These are phyloP conservation scores for Salmo trutta DNA, from an alignment of 2,797 vertebrate genomes.

Conservation along the genomic window DNA sequence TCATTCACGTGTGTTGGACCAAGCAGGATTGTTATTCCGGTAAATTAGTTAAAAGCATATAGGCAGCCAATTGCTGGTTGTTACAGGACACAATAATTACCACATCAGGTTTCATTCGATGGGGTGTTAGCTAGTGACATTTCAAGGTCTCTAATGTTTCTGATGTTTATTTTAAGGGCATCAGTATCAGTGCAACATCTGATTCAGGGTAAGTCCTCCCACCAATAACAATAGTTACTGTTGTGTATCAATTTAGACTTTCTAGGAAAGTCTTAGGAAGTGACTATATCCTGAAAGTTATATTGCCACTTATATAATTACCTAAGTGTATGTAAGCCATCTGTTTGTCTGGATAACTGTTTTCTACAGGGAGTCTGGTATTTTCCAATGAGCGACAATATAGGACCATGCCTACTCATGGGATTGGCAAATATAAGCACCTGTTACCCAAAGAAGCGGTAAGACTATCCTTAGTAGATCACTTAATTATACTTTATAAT, in stretches of 20 bases:
- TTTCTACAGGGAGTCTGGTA: constrained; percentile 25
- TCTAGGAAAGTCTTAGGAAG: too few relatives aligned
- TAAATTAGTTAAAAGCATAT: constrained; percentile 37
- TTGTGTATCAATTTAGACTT: not conserved
- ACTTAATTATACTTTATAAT: not conserved
- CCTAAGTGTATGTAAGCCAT: not conserved
- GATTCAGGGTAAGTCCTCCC: constrained; percentile 49
- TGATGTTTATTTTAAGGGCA: constrained; percentile 36
- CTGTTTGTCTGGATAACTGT: not conserved
- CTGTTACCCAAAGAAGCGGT: constrained; percentile 76
- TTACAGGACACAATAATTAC: not conserved
- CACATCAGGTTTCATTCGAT: not conserved
- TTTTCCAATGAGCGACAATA: constrained; percentile 71
- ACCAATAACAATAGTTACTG: not conserved
- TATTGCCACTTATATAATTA: not conserved
- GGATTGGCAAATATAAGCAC: constrained; percentile 85
- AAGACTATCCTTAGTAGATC: constrained; percentile 29
- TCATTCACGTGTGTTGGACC: constrained; percentile 42
- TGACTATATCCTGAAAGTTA: not conserved
- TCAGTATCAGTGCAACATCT: constrained; percentile 29
- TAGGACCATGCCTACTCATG: constrained; percentile 80
- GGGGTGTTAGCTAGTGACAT: not conserved
- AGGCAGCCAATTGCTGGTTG: not conserved
- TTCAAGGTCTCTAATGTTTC: not conserved
- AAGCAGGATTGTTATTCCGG: constrained; percentile 46